Evolutionary conservation across 1,140 invertebrate genomes (phyloP), one percentile per base, ranked within the genome.

Genomic region (Gryon sp.): DNA sequence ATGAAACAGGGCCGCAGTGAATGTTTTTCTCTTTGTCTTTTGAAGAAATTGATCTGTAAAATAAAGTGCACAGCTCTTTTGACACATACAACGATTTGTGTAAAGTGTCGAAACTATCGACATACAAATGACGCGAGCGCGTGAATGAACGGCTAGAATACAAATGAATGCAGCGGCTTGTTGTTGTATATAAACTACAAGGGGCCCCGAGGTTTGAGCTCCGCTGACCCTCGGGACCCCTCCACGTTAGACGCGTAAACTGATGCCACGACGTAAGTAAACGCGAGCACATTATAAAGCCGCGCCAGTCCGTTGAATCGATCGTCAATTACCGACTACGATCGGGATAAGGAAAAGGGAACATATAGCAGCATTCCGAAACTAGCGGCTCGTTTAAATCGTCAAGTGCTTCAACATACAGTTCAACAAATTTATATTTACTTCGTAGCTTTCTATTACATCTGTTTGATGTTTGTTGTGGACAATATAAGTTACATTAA

Each of bases 181-280:
- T 68, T 76, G 30, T 68, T 74, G 50, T 82, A 77, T 84, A 82
- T 84, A 83, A 83, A 79, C 76, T 77, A 77, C 76, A 73, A 32
- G 59, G 69, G 59, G 30, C 38, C 55, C 62, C 46, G 36, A 50
- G 41, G 55, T 68, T 79, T 72, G 76, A 80, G 78, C 80, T 79
- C 36, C 24, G 41, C 50, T 82, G 81, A 82, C 78, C 81, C 80
- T 78, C 81, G 41, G 62, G 73, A 57, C 70, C 65, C 76, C 50
- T 53, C 66, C 70, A 65, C 57, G 26, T 75, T 60, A 40, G 70
- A 48, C 57, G 46, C 66, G 57, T 19, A 19, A 63, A 65, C 59
- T 57, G 59, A 73, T 50, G 48, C 41, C 41, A 50, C 59, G 48
- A 28, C 59, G 69, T 46, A 45, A 26, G 24, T 48, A 55, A 63